These are phyloP conservation scores for Vidua chalybeata DNA, from an alignment of 2,113 vertebrate genomes.

Conservation along the genomic window DNA sequence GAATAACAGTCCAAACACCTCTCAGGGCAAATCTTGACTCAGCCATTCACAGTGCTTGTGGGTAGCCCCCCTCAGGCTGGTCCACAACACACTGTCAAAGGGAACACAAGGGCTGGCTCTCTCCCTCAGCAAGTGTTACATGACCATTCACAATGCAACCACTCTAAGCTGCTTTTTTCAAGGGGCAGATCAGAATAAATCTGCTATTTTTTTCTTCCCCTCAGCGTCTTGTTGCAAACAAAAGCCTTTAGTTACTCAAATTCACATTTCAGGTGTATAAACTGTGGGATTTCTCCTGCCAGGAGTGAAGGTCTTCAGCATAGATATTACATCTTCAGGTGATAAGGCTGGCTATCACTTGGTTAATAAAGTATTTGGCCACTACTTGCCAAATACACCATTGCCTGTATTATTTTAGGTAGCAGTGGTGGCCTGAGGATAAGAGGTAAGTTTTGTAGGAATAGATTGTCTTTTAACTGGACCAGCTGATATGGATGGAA, in stretches of 20 bases:
- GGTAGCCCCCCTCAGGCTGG: not conserved
- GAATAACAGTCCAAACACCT: not conserved
- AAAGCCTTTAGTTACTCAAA: not conserved
- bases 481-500: not conserved
- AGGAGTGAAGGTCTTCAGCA: not conserved
- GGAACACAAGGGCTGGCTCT: not conserved
- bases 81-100: not conserved
- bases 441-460: not conserved
- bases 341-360: not conserved
- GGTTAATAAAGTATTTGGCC: not conserved
- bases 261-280: not conserved
- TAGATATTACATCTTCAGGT: not conserved
- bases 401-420: not conserved
- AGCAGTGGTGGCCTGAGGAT: not conserved
- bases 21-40: not conserved
- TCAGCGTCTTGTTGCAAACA: not conserved
- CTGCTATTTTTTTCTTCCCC: not conserved
- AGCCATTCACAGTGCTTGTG: not conserved
- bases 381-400: not conserved
- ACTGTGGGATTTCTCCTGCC: not conserved
- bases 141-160: not conserved
- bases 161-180: not conserved
- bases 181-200: not conserved
- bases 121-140: fast-evolving
- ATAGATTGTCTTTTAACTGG: not conserved